Evolutionary conservation across 2,888 invertebrate species (phyloP).

Genomic region (Ferdinandea cuprea): DNA sequence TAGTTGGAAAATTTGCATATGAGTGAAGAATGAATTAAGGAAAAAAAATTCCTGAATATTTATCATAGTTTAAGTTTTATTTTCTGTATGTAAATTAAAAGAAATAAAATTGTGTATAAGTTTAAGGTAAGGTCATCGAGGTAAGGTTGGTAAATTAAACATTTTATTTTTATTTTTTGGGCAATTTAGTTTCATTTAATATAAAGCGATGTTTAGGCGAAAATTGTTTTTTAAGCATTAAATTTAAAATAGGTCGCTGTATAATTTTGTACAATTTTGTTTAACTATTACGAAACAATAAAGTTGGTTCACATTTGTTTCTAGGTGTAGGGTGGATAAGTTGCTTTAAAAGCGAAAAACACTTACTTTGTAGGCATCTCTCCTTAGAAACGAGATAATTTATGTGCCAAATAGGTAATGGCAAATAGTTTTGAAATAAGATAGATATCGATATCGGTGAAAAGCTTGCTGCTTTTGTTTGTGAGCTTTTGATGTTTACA

Average conservation of each 20-base stretch:
- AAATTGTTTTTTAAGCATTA: background rate
- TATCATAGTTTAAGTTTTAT: constrained; percentile 63
- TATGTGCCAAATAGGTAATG: no score
- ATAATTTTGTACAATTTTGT: background rate
- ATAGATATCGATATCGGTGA: no score
- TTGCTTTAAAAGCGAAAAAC: no score
- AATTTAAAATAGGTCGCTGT: background rate
- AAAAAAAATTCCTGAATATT: constrained; percentile 66
- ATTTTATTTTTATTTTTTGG: constrained; percentile 7
- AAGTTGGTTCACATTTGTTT: background rate
- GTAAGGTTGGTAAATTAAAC: background rate
- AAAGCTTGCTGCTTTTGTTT: no score
- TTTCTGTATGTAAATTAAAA: constrained; percentile 10
- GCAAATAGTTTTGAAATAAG: no score
- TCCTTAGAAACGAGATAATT: no score
- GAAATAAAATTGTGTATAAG: constrained; percentile 32
- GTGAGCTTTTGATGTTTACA: no score
- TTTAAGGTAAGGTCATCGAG: constrained; percentile 19
- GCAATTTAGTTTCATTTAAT: background rate
- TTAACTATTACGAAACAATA: background rate
- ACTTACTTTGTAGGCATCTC: background rate
- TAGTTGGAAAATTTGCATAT: constrained; percentile 61
- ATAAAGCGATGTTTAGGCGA: background rate
- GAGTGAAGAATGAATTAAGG: constrained; percentile 32
- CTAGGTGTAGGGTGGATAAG: no score